Base-by-base conservation (phyloP, 2,888 invertebrate species). In the Lymantria dispar region DNA sequence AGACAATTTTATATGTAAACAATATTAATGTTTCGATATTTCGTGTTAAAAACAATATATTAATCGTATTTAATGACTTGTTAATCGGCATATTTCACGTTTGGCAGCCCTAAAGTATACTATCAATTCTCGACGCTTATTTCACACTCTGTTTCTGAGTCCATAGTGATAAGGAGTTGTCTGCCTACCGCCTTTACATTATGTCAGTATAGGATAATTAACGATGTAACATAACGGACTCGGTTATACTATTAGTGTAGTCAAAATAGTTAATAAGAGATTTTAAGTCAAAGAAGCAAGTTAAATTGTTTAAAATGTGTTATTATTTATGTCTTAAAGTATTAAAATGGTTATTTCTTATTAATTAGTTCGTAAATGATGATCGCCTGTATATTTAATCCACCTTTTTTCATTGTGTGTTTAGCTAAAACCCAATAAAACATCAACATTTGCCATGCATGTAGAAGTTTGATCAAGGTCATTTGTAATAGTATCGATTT, bases 281-380 rank as follows among this genome's bases (percentile, higher is more conserved):
- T 89, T 86, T 88, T 90, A 90, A 91, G 90, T 90, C 90, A 91
- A 89, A 88, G 86, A 88, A 90, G 83, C 89, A 87, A 88, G 91
- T 90, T 89, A 86, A 90, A 90, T 90, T 91, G 91, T 91, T 90
- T 91, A 89, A 88, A 87, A 89, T 88, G 90, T 91, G 91, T 91
- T 91, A 90, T 90, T 91, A 91, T 90, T 91, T 91, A 91, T 91
- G 89, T 91, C 89, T 83, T 90, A 91, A 90, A 91, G 91, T 91
- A 91, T 91, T 91, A 90, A 89, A 90, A 87, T 88, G 89, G 90
- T 91, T 91, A 91, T 90, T 90, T 90, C 90, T 90, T 91, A 91
- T 91, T 91, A 87, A 89, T 90, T 91, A 91, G 89, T 90, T 91
- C 83, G 87, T 90, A 90, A 90, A 88, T 84, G 83, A 80, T 83